Evolutionary conservation across 2,113 vertebrate genomes (phyloP).

Genomic region (Lophura nycthemera): DNA sequence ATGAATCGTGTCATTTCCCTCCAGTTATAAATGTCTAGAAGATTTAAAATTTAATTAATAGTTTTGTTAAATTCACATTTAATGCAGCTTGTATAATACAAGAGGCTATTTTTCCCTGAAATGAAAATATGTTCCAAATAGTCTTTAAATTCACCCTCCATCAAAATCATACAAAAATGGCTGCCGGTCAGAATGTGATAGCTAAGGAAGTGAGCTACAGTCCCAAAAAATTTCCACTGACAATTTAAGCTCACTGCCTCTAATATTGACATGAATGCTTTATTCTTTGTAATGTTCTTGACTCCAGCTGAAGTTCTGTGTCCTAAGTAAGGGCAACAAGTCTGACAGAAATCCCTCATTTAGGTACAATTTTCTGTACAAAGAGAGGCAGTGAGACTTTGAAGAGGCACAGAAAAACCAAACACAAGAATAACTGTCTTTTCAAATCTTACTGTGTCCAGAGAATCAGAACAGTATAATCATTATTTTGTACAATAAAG

Average conservation of each 20-base stretch:
- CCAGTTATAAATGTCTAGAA: neutral
- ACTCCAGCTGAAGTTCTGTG: neutral
- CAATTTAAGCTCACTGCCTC: neutral
- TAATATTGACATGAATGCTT: neutral
- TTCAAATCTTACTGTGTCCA: neutral
- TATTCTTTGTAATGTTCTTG: neutral
- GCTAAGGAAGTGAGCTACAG: neutral
- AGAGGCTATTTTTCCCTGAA: neutral
- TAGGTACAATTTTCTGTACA: neutral
- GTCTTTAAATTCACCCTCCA: neutral
- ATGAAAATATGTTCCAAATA: neutral
- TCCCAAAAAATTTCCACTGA: neutral
- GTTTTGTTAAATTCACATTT: neutral
- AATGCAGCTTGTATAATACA: neutral
- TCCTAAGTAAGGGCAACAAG: neutral
- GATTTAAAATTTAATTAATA: neutral
- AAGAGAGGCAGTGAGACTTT: neutral
- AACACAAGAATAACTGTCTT: neutral
- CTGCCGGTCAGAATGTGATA: neutral
- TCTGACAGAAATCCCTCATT: neutral
- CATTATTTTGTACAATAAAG: neutral
- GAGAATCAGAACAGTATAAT: neutral
- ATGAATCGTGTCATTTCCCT: neutral
- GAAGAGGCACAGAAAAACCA: rapidly evolving
- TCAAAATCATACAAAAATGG: neutral